Percentiles rank a stretch among this genome's conserved stretches.
phyloP scores from a whole-genome alignment of 37 sponge, comb jelly and placozoan genomes.

The Haliclona indistincta region DNA sequence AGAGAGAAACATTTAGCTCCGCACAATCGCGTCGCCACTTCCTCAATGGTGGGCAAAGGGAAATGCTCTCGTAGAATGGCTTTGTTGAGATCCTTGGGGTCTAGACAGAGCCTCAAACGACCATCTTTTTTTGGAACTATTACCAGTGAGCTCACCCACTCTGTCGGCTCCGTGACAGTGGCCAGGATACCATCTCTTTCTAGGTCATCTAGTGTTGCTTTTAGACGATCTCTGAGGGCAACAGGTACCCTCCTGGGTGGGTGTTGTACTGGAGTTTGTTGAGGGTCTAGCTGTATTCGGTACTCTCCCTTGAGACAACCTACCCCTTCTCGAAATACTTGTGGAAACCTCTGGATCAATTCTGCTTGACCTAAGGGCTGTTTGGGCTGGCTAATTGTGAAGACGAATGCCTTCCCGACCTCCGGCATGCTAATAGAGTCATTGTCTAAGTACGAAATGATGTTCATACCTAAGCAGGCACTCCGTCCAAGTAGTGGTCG shows the following conservation, averaged over 20 bases:
- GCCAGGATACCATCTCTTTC: constrained; percentile 25
- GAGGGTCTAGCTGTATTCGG: not conserved
- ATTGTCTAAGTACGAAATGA: constrained; percentile 34
- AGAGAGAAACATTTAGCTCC: constrained; percentile 42
- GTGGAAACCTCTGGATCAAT: constrained; percentile 6
- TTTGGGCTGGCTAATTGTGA: not conserved
- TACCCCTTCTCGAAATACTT: constrained; percentile 4
- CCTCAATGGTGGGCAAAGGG: constrained; percentile 48
- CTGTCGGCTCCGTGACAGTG: constrained; percentile 47
- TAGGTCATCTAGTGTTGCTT: constrained; percentile 40
- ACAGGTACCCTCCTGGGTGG: constrained; percentile 42
- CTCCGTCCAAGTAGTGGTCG: constrained; percentile 36
- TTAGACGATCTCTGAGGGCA: constrained; percentile 6
- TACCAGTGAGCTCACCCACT: constrained; percentile 59
- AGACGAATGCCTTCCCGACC: not conserved
- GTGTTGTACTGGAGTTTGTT: constrained; percentile 1
- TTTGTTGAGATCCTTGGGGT: constrained; percentile 50
- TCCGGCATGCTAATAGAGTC: constrained; percentile 22
- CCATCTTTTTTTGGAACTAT: constrained; percentile 44
- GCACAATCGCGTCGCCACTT: constrained; percentile 29
- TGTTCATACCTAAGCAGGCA: constrained; percentile 24
- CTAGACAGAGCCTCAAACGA: constrained; percentile 42
- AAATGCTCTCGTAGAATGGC: constrained; percentile 42
- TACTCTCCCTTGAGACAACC: constrained; percentile 29
- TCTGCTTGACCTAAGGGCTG: not conserved